Percentiles rank a stretch among this genome's conserved stretches.
These are phyloP conservation scores for Bombus pascuorum DNA, from an alignment of 1,140 invertebrate genomes.

Conservation along the genomic window DNA sequence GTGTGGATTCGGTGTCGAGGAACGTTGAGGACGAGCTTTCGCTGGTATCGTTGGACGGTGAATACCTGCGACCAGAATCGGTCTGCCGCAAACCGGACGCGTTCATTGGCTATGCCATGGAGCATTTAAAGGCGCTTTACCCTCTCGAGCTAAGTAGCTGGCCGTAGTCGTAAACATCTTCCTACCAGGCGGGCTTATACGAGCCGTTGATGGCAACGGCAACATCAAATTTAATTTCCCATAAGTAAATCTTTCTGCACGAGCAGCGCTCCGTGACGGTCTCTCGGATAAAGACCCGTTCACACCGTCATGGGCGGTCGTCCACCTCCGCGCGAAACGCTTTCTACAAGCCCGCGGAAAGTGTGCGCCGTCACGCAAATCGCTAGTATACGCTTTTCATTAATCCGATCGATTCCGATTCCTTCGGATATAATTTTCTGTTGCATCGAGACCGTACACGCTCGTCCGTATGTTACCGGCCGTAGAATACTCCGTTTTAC, in stretches of 20 bases:
- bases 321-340: constrained; percentile 8
- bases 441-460: not conserved
- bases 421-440: constrained; percentile 31
- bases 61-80: constrained; percentile 55
- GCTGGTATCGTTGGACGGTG: constrained; percentile 40
- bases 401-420: constrained; percentile 51
- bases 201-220: constrained; percentile 78
- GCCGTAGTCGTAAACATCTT: constrained; percentile 77
- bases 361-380: constrained; percentile 40
- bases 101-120: constrained; percentile 69
- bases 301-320: constrained; percentile 64
- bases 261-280: constrained; percentile 61
- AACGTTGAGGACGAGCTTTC: constrained; percentile 28
- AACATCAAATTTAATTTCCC: constrained; percentile 80
- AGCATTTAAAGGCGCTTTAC: constrained; percentile 66
- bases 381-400: constrained; percentile 20
- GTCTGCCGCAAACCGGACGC: constrained; percentile 71
- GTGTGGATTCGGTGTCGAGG: not conserved
- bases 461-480: not conserved
- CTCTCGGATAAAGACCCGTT: constrained; percentile 66
- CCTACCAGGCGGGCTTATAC: constrained; percentile 76
- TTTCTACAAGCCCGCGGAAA: constrained; percentile 1
- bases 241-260: constrained; percentile 77
- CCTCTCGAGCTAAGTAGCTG: constrained; percentile 75
- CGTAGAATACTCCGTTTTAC: constrained; percentile 39